phyloP scores from a whole-genome alignment of 2,113 vertebrate genomes.

The Callospermophilus lateralis region DNA sequence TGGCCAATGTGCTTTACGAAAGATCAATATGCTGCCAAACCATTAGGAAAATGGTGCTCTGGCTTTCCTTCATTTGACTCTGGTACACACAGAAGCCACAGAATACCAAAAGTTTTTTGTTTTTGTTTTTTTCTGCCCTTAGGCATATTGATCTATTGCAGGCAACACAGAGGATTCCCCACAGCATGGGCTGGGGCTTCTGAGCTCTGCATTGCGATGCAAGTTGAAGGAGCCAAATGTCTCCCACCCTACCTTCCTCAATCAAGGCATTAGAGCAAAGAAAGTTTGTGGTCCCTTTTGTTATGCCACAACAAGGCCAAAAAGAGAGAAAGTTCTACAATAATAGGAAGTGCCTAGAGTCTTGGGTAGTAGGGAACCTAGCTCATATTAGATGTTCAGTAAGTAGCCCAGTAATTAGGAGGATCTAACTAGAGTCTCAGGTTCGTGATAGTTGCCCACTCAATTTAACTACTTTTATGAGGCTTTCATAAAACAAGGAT shows the following conservation, averaged over 20 bases:
- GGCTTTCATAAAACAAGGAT: not conserved
- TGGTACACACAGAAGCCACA: not conserved
- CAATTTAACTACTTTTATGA: not conserved
- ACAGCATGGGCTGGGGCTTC: not conserved
- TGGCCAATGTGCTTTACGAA: constrained; percentile 26
- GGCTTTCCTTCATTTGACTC: not conserved
- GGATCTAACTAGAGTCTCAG: not conserved
- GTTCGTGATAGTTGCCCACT: not conserved
- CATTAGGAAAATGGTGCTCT: not conserved
- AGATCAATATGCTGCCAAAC: not conserved
- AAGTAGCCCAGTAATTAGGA: not conserved
- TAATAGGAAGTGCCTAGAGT: not conserved
- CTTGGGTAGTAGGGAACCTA: not conserved
- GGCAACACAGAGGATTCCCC: not conserved
- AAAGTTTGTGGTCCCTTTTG: not conserved
- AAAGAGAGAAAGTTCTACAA: not conserved
- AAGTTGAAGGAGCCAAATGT: not conserved
- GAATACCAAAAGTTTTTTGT: constrained; percentile 16
- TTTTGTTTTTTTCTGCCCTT: not conserved
- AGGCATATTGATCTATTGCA: not conserved
- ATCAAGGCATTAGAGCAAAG: not conserved
- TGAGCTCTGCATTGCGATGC: not conserved
- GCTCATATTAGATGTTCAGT: not conserved
- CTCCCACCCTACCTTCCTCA: not conserved
- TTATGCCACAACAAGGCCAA: not conserved